These are phyloP conservation scores for Nettapus auritus DNA, from an alignment of 2,113 vertebrate species.

Conservation along the genomic window DNA sequence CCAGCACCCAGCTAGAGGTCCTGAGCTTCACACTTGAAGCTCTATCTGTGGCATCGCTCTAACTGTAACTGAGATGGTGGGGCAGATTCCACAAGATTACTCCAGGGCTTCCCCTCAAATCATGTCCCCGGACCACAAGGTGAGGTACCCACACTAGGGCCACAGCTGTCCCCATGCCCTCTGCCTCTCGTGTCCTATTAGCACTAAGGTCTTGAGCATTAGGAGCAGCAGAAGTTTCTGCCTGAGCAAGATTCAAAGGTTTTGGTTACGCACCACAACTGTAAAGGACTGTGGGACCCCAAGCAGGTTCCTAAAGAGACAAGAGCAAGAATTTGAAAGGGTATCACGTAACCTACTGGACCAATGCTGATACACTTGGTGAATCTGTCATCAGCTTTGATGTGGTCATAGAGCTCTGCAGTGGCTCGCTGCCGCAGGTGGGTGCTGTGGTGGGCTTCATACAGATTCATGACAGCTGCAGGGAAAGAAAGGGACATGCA, in stretches of 20 bases:
- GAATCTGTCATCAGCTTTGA: slow-evolving; percentile 91
- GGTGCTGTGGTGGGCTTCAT: slow-evolving; percentile 87
- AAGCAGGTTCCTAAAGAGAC: neutral
- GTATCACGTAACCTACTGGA: slow-evolving; percentile 78
- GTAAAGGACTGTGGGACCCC: neutral
- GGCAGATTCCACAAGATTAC: neutral
- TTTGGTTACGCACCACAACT: neutral
- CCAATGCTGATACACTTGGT: slow-evolving; percentile 94
- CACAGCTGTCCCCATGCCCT: neutral
- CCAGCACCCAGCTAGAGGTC: neutral
- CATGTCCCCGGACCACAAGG: neutral
- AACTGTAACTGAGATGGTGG: neutral
- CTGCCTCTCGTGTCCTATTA: neutral
- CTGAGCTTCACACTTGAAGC: accelerated
- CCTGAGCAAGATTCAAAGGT: neutral
- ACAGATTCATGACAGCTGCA: slow-evolving; percentile 87
- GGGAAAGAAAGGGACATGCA: neutral
- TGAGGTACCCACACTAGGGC: neutral
- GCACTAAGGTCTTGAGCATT: neutral
- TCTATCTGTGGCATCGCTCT: neutral
- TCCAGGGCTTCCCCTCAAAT: neutral
- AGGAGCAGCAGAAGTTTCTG: neutral
- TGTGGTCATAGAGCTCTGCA: slow-evolving; percentile 86
- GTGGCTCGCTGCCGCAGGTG: slow-evolving; percentile 79
- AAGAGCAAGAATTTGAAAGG: neutral